Evolutionary conservation across 1,140 invertebrate genomes (phyloP), one percentile per base, ranked within the genome.

Genomic region (Diorhabda carinulata): DNA sequence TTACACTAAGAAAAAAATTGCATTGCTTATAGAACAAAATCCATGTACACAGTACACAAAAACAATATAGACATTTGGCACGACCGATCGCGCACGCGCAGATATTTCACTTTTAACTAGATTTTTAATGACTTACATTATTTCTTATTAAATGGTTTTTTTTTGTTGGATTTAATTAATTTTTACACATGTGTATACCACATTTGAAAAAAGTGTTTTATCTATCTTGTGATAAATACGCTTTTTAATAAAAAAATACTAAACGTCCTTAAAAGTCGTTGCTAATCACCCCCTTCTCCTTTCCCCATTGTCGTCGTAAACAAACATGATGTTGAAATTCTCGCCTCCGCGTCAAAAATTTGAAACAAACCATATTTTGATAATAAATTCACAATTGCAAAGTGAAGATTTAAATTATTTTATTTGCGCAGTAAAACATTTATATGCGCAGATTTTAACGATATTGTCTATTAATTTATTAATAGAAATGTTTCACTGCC

Each of bases 21-120:
- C 59, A 57, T n/a, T 62, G 56, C 67, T 47, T 61, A 61, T 10
- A 47, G 57, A 62, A 44, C 8, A 47, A 47, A 62, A 57, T 10
- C 57, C 57, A 73, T 75, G 74, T 75, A 75, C 74, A 75, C 67
- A 72, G 74, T 75, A 75, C 74, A 75, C 65, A 75, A 66, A 70
- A 60, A 61, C 42, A 8, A 67, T 57, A 61, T 62, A 45, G 56
- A 75, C 68, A 72, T 73, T 73, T 70, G 74, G 72, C 65, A 67
- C 65, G 52, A 25, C 5, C 25, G 40, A 41, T 41, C n/a, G 25
- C 47, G 6, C 47, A 52, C n/a, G 47, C 47, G n/a, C 56, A 45
- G 58, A 67, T 67, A 67, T 67, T 56, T 56, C 65, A 67, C 65
- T 44, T 45, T 40, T 58, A 57, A 41, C 57, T 67, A 67, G 58